Percentiles rank a stretch among this genome's conserved stretches.
These are phyloP conservation scores for Pristis pectinata DNA, from an alignment of 2,797 vertebrate genomes.

Conservation along the genomic window DNA sequence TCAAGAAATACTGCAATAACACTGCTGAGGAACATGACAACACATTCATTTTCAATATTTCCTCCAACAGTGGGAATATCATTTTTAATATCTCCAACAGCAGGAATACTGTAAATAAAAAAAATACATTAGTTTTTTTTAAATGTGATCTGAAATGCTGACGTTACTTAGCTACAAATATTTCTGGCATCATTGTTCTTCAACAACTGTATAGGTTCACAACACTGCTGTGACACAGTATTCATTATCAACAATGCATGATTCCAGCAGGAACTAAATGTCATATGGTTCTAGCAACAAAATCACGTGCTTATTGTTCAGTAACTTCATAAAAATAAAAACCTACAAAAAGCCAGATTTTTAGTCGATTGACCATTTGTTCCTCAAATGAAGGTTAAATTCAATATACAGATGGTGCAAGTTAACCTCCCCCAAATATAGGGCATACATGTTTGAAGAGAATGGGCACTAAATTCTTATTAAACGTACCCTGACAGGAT, in stretches of 20 bases:
- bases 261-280: not conserved
- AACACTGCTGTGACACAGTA: not conserved
- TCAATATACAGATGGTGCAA: not conserved
- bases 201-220: not conserved
- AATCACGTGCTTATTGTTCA: not conserved
- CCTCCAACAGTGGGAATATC: not conserved
- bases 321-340: not conserved
- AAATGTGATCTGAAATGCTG: not conserved
- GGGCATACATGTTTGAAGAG: not conserved
- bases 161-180: not conserved
- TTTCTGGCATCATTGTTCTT: not conserved
- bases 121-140: not conserved
- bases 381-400: not conserved
- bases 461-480: not conserved
- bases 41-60: not conserved
- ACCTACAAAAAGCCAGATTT: not conserved
- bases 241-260: not conserved
- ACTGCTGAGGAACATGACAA: not conserved
- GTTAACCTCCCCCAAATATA: not conserved
- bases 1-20: slow-evolving; percentile 14
- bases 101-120: not conserved
- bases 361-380: not conserved
- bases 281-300: not conserved
- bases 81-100: not conserved
- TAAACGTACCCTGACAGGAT: not conserved